These are phyloP conservation scores for Chrysocyon brachyurus DNA, from an alignment of 2,797 vertebrate species.

Conservation along the genomic window DNA sequence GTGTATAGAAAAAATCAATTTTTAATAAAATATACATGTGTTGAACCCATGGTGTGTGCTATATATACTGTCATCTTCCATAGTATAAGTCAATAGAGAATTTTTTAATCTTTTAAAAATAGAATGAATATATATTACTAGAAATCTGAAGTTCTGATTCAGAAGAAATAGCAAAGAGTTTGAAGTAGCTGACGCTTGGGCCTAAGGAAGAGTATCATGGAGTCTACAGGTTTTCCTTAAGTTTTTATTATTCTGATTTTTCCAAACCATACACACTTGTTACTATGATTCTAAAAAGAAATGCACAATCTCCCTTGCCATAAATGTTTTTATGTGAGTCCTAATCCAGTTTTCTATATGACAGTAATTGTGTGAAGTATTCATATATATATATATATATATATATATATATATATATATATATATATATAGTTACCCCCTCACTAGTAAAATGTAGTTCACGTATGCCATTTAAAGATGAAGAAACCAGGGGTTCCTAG, in stretches of 20 bases:
- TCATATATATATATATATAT: too few relatives aligned
- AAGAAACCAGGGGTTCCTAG: neutral
- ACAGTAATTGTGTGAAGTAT: neutral
- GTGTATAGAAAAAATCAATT: neutral
- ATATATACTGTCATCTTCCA: neutral
- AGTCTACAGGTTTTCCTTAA: neutral
- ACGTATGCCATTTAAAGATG: neutral
- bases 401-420: too few relatives aligned
- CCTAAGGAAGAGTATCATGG: neutral
- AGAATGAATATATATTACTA: neutral
- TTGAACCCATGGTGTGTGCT: fast-evolving
- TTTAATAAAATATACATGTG: neutral
- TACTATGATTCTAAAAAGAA: neutral
- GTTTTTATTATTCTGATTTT: neutral
- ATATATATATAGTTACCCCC: neutral
- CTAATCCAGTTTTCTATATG: neutral
- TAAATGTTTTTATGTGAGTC: neutral
- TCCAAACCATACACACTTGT: neutral
- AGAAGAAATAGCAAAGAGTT: neutral
- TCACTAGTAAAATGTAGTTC: neutral
- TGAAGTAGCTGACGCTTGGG: neutral
- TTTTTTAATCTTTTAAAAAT: neutral
- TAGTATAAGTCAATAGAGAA: neutral
- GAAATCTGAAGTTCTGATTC: neutral
- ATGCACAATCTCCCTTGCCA: neutral